phyloP scores from a whole-genome alignment of 2,113 vertebrate species.

The Alethe castanea region DNA sequence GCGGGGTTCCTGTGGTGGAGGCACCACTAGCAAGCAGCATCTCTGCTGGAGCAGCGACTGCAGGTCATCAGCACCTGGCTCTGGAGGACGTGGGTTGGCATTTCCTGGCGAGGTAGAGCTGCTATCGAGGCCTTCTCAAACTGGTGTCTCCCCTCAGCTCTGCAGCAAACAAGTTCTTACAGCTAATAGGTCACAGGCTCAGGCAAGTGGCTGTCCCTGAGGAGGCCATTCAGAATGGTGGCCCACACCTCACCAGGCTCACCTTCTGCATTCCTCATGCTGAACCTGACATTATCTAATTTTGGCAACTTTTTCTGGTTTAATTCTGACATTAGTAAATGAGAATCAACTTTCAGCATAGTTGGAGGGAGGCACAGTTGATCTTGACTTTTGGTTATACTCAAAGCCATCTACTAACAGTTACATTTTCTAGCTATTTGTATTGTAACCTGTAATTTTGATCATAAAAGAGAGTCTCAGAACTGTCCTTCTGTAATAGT shows the following conservation, averaged over 20 bases:
- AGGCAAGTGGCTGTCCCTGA: background rate
- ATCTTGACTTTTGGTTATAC: background rate
- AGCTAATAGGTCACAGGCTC: background rate
- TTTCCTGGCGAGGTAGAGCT: accelerated
- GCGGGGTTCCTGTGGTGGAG: accelerated
- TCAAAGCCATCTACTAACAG: background rate
- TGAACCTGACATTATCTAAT: background rate
- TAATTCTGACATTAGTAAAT: background rate
- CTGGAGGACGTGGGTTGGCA: background rate
- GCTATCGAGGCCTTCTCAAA: accelerated
- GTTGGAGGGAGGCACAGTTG: background rate
- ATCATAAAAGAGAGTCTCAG: background rate
- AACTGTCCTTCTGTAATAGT: background rate
- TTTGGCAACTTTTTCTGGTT: background rate
- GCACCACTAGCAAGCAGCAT: accelerated
- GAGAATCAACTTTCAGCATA: background rate
- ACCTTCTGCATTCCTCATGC: background rate
- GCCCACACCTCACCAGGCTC: background rate
- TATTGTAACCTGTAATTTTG: background rate
- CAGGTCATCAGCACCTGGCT: background rate
- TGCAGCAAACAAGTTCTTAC: accelerated
- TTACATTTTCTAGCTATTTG: background rate
- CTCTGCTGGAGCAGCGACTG: accelerated
- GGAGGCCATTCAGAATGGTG: background rate
- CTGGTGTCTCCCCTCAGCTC: background rate